These are phyloP conservation scores for Oscarella lobularis DNA, from an alignment of 37 sponge, comb jelly and placozoan species.

Conservation along the genomic window DNA sequence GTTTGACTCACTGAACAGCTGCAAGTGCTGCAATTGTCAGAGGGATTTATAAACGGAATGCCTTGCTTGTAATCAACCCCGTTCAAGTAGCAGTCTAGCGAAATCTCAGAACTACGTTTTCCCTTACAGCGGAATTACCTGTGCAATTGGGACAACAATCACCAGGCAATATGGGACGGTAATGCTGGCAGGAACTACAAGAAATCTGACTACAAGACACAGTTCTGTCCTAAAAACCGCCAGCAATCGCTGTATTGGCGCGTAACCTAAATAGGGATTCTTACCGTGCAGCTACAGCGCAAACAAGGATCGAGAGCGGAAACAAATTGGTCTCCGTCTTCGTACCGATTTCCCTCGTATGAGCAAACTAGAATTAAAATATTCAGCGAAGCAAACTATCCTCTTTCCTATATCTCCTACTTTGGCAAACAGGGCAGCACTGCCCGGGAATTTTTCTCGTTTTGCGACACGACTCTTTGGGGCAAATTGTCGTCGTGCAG, in stretches of 20 bases:
- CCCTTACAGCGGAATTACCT: not conserved
- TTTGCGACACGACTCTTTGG: not conserved
- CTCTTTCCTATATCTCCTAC: not conserved
- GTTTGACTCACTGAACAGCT: not conserved
- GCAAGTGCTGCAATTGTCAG: not conserved
- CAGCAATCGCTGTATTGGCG: no score
- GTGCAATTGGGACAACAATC: not conserved
- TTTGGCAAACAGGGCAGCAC: not conserved
- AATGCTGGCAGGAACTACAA: no score
- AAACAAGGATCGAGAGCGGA: not conserved
- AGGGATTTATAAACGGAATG: not conserved
- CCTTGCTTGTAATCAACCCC: not conserved
- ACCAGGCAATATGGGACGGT: no score
- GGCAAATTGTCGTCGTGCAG: not conserved
- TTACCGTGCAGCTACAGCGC: not conserved
- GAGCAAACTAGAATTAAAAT: not conserved
- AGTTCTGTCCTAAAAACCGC: no score
- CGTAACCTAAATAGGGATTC: no score
- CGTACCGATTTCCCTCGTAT: not conserved
- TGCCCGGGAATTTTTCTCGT: not conserved
- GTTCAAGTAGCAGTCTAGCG: not conserved
- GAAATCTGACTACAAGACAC: no score
- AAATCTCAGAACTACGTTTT: not conserved
- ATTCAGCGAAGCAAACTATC: not conserved
- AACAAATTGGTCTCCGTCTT: not conserved